phyloP scores from a whole-genome alignment of 2,113 vertebrate species.

The Nerophis ophidion region DNA sequence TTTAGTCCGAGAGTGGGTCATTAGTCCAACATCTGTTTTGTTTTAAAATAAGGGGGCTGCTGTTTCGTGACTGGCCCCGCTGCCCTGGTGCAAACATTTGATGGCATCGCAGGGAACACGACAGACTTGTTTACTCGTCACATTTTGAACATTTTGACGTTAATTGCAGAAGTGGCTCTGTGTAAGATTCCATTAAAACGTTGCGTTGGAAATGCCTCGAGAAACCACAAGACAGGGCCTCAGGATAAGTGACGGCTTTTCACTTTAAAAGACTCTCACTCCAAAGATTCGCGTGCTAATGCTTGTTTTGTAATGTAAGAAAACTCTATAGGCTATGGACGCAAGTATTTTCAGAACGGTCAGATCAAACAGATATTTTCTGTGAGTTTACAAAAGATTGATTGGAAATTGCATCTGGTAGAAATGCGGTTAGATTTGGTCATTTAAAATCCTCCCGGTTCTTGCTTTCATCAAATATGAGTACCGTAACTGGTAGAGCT shows the following conservation, averaged over 20 bases:
- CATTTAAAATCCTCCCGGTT: too few relatives aligned
- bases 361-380: too few relatives aligned
- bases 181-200: conserved; percentile 22
- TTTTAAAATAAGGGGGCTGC: conserved; percentile 38
- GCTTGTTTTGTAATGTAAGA: not conserved
- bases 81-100: conserved; percentile 3
- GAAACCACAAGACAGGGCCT: conserved; percentile 9
- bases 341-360: too few relatives aligned
- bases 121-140: conserved; percentile 32
- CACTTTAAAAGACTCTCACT: not conserved
- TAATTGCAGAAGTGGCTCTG: conserved; percentile 31
- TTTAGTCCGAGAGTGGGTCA: conserved; percentile 61
- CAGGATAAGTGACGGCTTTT: not conserved
- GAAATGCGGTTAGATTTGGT: too few relatives aligned
- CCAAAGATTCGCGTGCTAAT: not conserved
- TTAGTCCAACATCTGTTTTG: conserved; percentile 67
- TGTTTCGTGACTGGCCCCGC: not conserved
- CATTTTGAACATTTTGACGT: conserved; percentile 36
- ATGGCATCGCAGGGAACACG: conserved; percentile 7
- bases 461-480: too few relatives aligned
- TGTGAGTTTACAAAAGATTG: too few relatives aligned
- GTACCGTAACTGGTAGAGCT: too few relatives aligned
- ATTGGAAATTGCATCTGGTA: too few relatives aligned
- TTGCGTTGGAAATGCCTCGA: conserved; percentile 5
- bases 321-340: too few relatives aligned